These are phyloP conservation scores for Stenoptilia bipunctidactyla DNA, from an alignment of 2,888 invertebrate genomes.

Conservation along the genomic window DNA sequence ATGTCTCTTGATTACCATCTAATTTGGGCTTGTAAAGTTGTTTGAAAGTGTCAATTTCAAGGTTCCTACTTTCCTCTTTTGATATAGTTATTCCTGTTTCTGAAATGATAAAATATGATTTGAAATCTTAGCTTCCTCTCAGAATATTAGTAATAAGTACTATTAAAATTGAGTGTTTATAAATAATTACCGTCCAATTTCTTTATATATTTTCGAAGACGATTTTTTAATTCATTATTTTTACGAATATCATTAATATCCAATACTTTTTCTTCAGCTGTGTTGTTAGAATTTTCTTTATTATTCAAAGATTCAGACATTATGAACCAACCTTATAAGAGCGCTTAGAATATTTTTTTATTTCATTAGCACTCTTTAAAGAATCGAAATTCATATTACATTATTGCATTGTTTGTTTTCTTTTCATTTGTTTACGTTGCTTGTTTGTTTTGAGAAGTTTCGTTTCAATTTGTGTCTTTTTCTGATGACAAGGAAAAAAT, in stretches of 20 bases:
- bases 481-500: too few species aligned
- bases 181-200: constrained; percentile 51
- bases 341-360: too few species aligned
- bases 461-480: too few species aligned
- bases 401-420: too few species aligned
- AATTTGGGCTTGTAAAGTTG: constrained; percentile 65
- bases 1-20: constrained; percentile 57
- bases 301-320: constrained; percentile 21
- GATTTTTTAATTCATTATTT: constrained; percentile 54
- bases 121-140: too few species aligned
- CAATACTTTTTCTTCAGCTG: constrained; percentile 24
- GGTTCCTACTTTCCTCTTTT: constrained; percentile 52
- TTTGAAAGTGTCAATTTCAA: constrained; percentile 69
- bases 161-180: background rate
- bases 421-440: too few species aligned
- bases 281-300: constrained; percentile 26
- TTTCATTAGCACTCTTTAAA: too few species aligned
- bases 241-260: constrained; percentile 31
- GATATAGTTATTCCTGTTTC: constrained; percentile 47
- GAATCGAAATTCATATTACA: too few species aligned
- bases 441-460: too few species aligned
- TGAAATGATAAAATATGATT: constrained; percentile 15
- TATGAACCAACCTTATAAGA: too few species aligned
- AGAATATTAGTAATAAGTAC: too few species aligned
- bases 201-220: constrained; percentile 60